Evolutionary conservation across 1,140 invertebrate species (phyloP).

Genomic region (Nasonia longicornis): DNA sequence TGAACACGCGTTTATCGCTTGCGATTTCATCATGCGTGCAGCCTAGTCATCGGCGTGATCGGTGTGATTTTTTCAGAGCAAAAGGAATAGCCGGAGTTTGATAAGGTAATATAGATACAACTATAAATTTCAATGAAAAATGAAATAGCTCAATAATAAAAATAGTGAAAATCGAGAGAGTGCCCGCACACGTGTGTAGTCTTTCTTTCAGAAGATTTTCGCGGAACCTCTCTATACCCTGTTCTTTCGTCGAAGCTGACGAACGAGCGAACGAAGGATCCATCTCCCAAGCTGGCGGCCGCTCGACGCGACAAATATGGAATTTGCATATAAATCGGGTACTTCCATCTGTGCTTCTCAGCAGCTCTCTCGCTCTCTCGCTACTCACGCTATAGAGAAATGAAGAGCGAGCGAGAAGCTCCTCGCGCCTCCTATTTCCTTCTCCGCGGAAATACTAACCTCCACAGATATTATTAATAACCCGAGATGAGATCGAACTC

Average conservation of each 20-base stretch:
- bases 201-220: not conserved
- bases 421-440: constrained; percentile 60
- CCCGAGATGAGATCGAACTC: constrained; percentile 67
- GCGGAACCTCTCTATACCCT: constrained; percentile 32
- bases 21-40: too few species aligned
- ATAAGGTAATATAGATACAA: too few species aligned
- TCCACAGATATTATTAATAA: constrained; percentile 70
- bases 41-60: too few species aligned
- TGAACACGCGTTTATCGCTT: too few species aligned
- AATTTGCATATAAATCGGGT: constrained; percentile 81
- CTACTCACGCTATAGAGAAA: constrained; percentile 65
- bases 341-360: constrained; percentile 74
- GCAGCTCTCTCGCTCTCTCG: constrained; percentile 35
- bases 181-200: too few species aligned
- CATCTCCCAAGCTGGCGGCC: constrained; percentile 46
- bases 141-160: too few species aligned
- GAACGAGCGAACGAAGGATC: constrained; percentile 54
- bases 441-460: constrained; percentile 66
- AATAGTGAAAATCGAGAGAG: too few species aligned
- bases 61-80: too few species aligned
- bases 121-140: too few species aligned
- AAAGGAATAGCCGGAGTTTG: too few species aligned
- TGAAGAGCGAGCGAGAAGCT: constrained; percentile 58
- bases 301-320: constrained; percentile 74
- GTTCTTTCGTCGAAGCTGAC: constrained; percentile 48